Percentiles rank a stretch among this genome's conserved stretches.
Evolutionary conservation across 2,113 vertebrate genomes (phyloP).

Genomic region (Hyperoodon ampullatus): DNA sequence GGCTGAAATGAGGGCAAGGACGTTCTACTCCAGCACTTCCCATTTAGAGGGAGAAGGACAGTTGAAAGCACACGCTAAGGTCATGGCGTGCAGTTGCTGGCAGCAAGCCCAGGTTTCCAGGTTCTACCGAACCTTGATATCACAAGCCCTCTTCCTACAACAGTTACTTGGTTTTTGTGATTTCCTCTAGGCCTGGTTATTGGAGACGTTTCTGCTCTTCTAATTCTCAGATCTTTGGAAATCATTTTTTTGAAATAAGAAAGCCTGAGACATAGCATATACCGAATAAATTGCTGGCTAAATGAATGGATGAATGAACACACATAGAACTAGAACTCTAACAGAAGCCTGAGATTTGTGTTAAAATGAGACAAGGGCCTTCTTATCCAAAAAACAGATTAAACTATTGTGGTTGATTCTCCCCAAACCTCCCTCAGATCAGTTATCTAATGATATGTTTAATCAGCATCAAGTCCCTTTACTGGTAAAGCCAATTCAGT

Average conservation of each 20-base stretch:
- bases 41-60: not conserved
- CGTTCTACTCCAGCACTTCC: not conserved
- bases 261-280: not conserved
- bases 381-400: not conserved
- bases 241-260: not conserved
- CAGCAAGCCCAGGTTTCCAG: not conserved
- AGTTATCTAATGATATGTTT: not conserved
- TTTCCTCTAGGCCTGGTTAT: not conserved
- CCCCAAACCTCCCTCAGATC: not conserved
- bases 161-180: not conserved
- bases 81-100: not conserved
- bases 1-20: not conserved
- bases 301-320: not conserved
- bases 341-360: not conserved
- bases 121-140: not conserved
- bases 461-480: not conserved
- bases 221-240: not conserved
- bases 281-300: not conserved
- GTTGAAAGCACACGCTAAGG: not conserved
- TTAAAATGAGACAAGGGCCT: not conserved
- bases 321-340: not conserved
- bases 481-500: not conserved
- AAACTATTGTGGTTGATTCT: not conserved
- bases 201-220: not conserved
- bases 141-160: not conserved